A percentile compares a stretch with the other conserved stretches of the same genome.
Conservation (phyloP, 1,140 invertebrate species). For the Bacillus rossius region DNA sequence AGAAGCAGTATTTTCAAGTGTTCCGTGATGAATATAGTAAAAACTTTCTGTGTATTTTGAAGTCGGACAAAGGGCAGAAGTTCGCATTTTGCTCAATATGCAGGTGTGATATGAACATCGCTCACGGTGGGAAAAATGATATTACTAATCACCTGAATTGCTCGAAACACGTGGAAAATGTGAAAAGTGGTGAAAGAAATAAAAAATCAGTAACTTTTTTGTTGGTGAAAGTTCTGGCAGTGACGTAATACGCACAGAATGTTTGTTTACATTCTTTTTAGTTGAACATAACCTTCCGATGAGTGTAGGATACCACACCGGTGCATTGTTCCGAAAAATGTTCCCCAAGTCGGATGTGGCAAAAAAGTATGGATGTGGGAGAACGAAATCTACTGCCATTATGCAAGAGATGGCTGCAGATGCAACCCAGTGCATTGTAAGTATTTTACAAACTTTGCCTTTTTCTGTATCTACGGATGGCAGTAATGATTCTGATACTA, state of each 20-base stretch:
- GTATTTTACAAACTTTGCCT: background rate
- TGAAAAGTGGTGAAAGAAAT: no score
- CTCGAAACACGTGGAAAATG: no score
- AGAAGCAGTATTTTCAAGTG: no score
- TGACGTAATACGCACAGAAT: background rate
- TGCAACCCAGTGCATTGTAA: background rate
- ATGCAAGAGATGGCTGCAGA: background rate
- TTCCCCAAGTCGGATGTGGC: background rate
- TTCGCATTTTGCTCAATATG: no score
- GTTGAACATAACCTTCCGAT: background rate
- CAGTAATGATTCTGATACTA: background rate
- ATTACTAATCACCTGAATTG: no score
- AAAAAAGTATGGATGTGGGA: background rate
- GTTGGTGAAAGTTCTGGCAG: background rate
- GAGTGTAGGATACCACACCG: background rate
- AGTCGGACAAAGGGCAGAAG: no score
- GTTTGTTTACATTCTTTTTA: background rate
- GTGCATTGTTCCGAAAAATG: background rate
- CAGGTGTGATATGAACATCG: no score
- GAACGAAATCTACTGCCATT: background rate
- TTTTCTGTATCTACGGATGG: conserved; percentile 1
- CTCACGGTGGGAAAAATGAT: no score
- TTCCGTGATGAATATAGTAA: no score
- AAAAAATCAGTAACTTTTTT: no score
- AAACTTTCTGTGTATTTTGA: no score